A percentile compares a stretch with the other conserved stretches of the same genome.
phyloP scores from a whole-genome alignment of 2,113 vertebrate species.

The Gymnobelideus leadbeateri region DNA sequence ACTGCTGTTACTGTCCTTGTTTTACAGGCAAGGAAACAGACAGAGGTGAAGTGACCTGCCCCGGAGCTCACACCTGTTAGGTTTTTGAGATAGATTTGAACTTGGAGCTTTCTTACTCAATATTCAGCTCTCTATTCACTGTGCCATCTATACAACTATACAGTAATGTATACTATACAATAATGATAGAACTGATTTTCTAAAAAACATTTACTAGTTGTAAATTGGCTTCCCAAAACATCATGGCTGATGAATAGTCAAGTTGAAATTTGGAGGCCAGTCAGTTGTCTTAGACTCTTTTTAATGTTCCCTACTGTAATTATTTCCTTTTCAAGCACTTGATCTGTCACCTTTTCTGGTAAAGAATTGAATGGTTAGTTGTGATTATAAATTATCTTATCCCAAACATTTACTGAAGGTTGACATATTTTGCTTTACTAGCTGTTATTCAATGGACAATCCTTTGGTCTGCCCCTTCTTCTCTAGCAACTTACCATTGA shows the following conservation, averaged over 20 bases:
- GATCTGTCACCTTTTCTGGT: neutral
- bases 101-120: neutral
- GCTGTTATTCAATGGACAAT: neutral
- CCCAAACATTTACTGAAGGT: neutral
- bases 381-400: neutral
- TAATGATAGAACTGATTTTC: neutral
- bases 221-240: neutral
- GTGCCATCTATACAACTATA: neutral
- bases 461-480: neutral
- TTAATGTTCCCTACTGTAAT: neutral
- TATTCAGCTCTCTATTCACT: neutral
- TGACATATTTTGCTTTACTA: neutral
- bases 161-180: neutral
- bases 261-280: neutral
- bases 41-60: constrained; percentile 4
- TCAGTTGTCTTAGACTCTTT: neutral
- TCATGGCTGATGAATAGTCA: neutral
- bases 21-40: neutral
- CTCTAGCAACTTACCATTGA: neutral
- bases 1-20: neutral
- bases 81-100: constrained; percentile 12
- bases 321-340: neutral
- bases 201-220: neutral
- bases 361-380: neutral
- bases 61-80: neutral